Base-by-base conservation (phyloP, 2,797 vertebrate genomes). In the Anisognathus igniventris region DNA sequence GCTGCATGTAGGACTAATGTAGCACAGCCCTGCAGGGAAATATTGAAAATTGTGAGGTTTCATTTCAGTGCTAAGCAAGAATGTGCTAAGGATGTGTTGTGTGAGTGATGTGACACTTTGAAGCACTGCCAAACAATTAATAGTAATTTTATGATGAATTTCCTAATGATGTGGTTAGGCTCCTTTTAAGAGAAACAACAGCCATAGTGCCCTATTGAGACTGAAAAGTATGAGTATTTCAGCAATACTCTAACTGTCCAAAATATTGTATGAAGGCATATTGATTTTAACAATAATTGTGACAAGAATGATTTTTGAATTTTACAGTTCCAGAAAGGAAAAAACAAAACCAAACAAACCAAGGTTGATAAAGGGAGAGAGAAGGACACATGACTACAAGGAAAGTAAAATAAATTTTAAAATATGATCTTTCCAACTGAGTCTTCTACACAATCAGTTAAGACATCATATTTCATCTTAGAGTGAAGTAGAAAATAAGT, bases 191-290 rank as follows among this genome's bases (percentile, higher is more conserved):
- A 86, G 45, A 67, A 92, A 67, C 6, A 35, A 27, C 16, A 60
- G 5, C 7, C 7, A 2, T 0, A 0, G 24, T 72, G 13, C 5
- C 23, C 30, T 66, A 4, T 28, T 57, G 62, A 77, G 13, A 83
- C 4, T 48, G 28, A 79, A 90, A 85, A 6, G 10, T 53, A 31
- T 7, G 47, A 54, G 7, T 24, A 37, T 60, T 83, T 79, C 65
- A 57, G 25, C 14, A 73, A n/a, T 37, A n/a, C 7, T 50, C 1
- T 28, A 44, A 50, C 0, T 13, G 72, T 39, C 11, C 21, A 66
- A 87, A 83, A 60, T 82, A 20, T 73, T 60, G n/a, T 58, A 40
- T 0, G 4, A 42, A 62, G 13, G 7, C 12, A 61, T 30, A 77
- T 35, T 84, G 37, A 50, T 86, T 92, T 81, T 60, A 44, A 57